A percentile compares a stretch with the other conserved stretches of the same genome.
Conservation (phyloP, 2,797 vertebrate genomes). For the Scolopax rusticola region DNA sequence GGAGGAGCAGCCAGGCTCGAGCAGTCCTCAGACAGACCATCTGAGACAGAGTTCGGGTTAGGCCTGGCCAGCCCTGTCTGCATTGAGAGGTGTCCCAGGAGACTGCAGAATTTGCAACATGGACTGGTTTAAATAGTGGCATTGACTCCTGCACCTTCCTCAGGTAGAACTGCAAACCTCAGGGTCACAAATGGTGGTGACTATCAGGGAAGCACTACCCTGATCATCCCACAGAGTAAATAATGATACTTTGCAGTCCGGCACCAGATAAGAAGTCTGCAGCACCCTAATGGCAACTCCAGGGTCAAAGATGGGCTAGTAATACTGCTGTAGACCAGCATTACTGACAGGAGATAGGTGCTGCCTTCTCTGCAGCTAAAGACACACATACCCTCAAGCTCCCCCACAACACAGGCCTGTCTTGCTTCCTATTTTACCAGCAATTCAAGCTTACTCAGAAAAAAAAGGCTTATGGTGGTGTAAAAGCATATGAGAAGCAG, state of each 20-base stretch:
- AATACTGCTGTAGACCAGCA: background rate
- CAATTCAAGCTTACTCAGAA: background rate
- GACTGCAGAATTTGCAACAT: background rate
- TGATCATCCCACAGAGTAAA: background rate
- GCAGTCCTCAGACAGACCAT: background rate
- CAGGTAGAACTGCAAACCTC: background rate
- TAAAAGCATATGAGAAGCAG: background rate
- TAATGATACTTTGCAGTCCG: background rate
- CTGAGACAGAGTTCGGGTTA: background rate
- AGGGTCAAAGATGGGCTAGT: background rate
- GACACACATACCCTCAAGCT: background rate
- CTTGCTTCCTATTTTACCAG: background rate
- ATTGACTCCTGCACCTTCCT: background rate
- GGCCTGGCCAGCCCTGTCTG: background rate
- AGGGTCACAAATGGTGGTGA: background rate
- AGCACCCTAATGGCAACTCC: background rate
- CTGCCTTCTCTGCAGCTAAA: background rate
- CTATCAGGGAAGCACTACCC: background rate
- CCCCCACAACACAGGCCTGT: accelerated
- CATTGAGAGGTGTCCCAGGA: background rate
- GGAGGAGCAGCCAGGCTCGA: background rate
- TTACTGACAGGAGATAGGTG: background rate
- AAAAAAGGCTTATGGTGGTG: background rate
- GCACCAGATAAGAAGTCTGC: background rate
- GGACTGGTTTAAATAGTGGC: background rate